Percentiles rank a stretch among this genome's conserved stretches.
Conservation (phyloP, 2,113 vertebrate genomes). For the Chionis minor region DNA sequence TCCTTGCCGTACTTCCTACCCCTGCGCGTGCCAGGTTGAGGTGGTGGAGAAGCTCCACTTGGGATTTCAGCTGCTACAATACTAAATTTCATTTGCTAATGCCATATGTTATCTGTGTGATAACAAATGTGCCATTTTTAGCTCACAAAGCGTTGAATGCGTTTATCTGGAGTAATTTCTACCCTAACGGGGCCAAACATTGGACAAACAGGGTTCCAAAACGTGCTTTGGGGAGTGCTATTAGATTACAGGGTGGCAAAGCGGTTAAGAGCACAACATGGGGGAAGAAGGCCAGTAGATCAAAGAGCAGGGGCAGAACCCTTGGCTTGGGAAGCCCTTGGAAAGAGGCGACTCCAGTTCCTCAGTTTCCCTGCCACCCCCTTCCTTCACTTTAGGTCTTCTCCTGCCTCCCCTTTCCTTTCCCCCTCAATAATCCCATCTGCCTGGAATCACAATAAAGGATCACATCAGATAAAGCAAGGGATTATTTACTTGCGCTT, state of each 20-base stretch:
- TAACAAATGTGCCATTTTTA: neutral
- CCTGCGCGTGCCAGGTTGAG: neutral
- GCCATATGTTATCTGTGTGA: neutral
- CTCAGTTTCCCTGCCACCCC: neutral
- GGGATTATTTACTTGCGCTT: neutral
- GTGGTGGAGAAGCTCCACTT: neutral
- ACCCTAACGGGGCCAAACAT: neutral
- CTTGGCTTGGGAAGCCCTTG: neutral
- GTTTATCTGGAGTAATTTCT: conserved; percentile 3
- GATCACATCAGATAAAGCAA: neutral
- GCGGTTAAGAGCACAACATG: neutral
- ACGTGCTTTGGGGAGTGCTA: neutral
- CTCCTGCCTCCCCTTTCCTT: neutral
- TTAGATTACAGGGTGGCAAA: neutral
- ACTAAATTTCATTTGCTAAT: neutral
- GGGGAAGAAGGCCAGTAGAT: neutral
- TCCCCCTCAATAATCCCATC: neutral
- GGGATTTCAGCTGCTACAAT: neutral
- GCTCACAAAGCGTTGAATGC: neutral
- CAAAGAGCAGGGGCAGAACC: neutral
- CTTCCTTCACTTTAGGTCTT: neutral
- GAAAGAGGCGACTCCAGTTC: neutral
- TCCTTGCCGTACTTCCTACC: neutral
- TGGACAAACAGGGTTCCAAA: neutral
- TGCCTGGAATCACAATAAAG: neutral